Evolutionary conservation across 2,797 vertebrate species (phyloP), one percentile per base, ranked within the genome.

Genomic region (Cryptoblepharus egeriae): DNA sequence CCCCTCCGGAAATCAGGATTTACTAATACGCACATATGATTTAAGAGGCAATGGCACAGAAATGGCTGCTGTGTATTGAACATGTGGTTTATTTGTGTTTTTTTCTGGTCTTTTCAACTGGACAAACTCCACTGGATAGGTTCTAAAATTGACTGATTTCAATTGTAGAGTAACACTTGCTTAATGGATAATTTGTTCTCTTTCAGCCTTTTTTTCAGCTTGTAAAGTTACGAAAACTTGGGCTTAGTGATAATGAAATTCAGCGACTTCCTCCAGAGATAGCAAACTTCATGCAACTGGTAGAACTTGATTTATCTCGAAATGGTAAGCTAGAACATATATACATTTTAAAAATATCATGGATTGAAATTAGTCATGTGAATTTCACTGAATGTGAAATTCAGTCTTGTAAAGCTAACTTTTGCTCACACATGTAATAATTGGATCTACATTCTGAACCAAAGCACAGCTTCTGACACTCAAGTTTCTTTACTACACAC

Each of bases 161-260:
- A 42, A 4, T 32, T 71, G 30, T 49, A 49, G 32, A 22, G 28
- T 74, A 52, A 37, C 22, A 28, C 28, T n/a, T 74, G 92, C 63
- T 90, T 80, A 86, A 58, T 10, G 55, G 11, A 45, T 28, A 76
- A 55, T 84, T 71, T 94, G 92, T 79, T 90, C 88, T 87, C 94
- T 92, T 97, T 90, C 95, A 99, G 99, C 98, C 96, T 94, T 99
- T 99, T 93, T 99, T 99, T 92, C 98, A 99, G 74, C 96, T 99
- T 89, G 95, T 97, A 83, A 99, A 99, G 93, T 96, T 99, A 94
- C 96, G 98, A 93, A 99, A 99, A 93, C 97, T 99, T 81, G 97
- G 98, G 81, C 96, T 99, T 92, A 99, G 99, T 89, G 99, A 99
- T 95, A 99, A 99, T 88, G 99, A 99, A 95, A 98, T 99, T 94